Evolutionary conservation across 2,888 invertebrate genomes (phyloP).

Genomic region (Tryphoninae sp.): DNA sequence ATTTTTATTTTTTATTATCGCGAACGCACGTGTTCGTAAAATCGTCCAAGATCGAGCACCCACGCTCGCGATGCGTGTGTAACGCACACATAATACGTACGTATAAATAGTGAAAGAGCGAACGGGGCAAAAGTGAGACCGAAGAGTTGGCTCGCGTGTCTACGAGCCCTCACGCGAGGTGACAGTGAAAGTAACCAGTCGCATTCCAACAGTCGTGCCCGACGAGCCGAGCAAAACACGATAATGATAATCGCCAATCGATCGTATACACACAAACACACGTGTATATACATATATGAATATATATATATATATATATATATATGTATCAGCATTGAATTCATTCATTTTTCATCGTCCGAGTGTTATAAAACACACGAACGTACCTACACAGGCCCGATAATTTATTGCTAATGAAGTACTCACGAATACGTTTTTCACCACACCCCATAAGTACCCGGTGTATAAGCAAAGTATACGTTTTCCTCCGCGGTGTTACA

Average conservation of each 20-base stretch:
- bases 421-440: slow-evolving; percentile 49
- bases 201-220: slow-evolving; percentile 71
- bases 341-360: slow-evolving; percentile 21
- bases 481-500: background rate
- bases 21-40: too few species aligned
- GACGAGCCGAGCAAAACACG: slow-evolving; percentile 66
- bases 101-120: background rate
- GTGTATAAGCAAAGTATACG: slow-evolving; percentile 35
- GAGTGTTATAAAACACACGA: background rate
- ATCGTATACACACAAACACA: slow-evolving; percentile 30
- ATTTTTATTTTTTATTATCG: too few species aligned
- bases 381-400: slow-evolving; percentile 36
- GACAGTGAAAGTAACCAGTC: slow-evolving; percentile 78
- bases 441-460: slow-evolving; percentile 29
- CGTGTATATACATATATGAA: background rate
- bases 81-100: too few species aligned
- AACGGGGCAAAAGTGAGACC: slow-evolving; percentile 45
- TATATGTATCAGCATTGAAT: slow-evolving; percentile 3
- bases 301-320: background rate
- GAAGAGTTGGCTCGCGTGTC: slow-evolving; percentile 64
- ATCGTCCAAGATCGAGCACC: too few species aligned
- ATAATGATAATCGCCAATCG: slow-evolving; percentile 67
- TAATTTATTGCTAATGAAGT: slow-evolving; percentile 49
- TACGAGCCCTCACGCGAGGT: slow-evolving; percentile 71
- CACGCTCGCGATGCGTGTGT: too few species aligned